Evolutionary conservation across 2,797 vertebrate genomes (phyloP), one percentile per base, ranked within the genome.

Genomic region (Chaunax sp.): DNA sequence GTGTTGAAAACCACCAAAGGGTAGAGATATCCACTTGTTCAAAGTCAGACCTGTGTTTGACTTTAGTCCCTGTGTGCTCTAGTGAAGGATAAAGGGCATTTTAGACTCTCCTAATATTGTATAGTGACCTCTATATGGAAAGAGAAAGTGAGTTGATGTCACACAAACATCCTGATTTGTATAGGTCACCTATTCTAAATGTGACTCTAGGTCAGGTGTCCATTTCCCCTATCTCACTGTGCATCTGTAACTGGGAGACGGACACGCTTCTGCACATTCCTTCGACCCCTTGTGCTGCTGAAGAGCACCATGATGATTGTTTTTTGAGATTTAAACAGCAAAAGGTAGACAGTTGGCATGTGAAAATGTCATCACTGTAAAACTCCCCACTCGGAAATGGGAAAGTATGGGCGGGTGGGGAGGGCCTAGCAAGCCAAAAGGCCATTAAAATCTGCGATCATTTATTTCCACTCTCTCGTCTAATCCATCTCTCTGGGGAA

Each of bases 401-500:
- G 82, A 86, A 78, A 67, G 64, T 64, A 68, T 40, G n/a, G 66
- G 49, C 2, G 53, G 55, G 64, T 57, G 77, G 79, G 69, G 60
- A 57, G 81, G 63, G 76, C 67, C 73, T 82, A 87, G 90, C 91
- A 91, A 93, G 89, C 89, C 89, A 94, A 93, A 94, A 93, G 92
- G 91, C 93, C 93, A 94, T 94, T 94, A 93, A 94, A 93, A 92
- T 90, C 88, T 89, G 88, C 82, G 89, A 94, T 94, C 92, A 93
- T 94, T 94, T 92, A 93, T 94, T 94, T 94, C 89, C 87, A 88
- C 89, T 89, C 84, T 81, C 84, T 90, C 85, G 86, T 91, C 91
- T 93, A 94, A 94, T 94, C 93, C 92, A 94, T 94, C 93, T 94
- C 92, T 91, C 89, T 73, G 84, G 94, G 90, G 90, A 94, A 94